Conservation (phyloP, 2,113 vertebrate genomes). For the Hypocryptadius cinnamomeus region DNA sequence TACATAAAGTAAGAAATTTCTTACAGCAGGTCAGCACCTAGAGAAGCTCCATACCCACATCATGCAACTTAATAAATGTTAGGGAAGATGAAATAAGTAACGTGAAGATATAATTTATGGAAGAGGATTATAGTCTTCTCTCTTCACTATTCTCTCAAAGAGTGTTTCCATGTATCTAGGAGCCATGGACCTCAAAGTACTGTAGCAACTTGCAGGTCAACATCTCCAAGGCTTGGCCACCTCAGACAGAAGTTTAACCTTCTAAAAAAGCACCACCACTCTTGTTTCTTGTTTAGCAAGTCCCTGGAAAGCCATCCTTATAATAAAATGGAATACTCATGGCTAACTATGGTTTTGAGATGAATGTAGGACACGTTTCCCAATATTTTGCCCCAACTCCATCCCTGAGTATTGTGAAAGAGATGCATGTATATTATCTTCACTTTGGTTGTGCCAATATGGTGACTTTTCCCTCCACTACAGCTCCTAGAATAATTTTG, state of each 20-base stretch:
- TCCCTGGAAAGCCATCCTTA: background rate
- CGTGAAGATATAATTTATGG: background rate
- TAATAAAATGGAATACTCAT: background rate
- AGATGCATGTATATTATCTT: background rate
- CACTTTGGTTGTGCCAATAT: background rate
- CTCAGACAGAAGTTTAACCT: background rate
- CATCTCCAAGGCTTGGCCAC: background rate
- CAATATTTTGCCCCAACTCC: background rate
- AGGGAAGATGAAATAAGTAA: background rate
- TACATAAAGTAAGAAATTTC: background rate
- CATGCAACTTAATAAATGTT: background rate
- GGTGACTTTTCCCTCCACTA: background rate
- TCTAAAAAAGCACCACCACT: background rate
- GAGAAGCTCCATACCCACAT: background rate
- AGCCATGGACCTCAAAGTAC: background rate
- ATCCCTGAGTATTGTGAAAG: background rate
- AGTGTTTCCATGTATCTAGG: background rate
- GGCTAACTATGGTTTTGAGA: background rate
- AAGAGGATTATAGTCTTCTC: background rate
- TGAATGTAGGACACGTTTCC: background rate
- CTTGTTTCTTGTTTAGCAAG: background rate
- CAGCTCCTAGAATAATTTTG: background rate
- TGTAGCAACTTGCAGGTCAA: background rate
- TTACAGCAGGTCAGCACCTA: background rate
- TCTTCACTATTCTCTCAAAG: background rate